phyloP scores from a whole-genome alignment of 2,888 invertebrate species.

The Chrysolina haemoptera region DNA sequence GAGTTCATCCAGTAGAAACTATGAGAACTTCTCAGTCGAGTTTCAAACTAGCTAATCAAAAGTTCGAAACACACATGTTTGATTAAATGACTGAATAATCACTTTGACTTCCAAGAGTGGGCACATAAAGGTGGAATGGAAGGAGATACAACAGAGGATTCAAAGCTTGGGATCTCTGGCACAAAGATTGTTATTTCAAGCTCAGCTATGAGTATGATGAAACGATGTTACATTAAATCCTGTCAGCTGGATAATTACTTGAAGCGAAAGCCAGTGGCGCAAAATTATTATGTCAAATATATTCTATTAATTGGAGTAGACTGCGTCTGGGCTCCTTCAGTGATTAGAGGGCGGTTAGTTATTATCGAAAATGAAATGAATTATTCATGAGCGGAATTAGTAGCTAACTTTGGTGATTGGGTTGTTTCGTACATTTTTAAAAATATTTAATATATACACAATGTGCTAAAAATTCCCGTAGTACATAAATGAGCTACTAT shows the following conservation, averaged over 20 bases:
- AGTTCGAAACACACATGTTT: slow-evolving; percentile 9
- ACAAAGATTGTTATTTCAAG: slow-evolving; percentile 15
- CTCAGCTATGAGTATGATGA: slow-evolving; percentile 1
- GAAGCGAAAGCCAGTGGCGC: background rate
- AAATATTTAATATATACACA: too few species aligned
- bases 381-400: background rate
- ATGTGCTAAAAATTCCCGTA: background rate
- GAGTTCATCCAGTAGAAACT: background rate
- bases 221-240: slow-evolving; percentile 3
- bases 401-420: background rate
- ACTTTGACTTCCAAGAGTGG: slow-evolving; percentile 6
- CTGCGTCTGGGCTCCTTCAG: background rate
- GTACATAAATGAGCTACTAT: background rate
- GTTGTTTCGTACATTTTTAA: background rate
- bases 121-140: background rate
- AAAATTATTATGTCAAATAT: slow-evolving; percentile 9
- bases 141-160: background rate
- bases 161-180: background rate
- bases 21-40: slow-evolving; percentile 3
- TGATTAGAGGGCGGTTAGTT: background rate
- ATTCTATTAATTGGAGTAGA: background rate
- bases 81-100: slow-evolving; percentile 11
- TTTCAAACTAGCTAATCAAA: slow-evolving; percentile 9
- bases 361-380: background rate
- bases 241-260: slow-evolving; percentile 12